Conservation (phyloP, 2,113 vertebrate species). For the Morone chrysops region DNA sequence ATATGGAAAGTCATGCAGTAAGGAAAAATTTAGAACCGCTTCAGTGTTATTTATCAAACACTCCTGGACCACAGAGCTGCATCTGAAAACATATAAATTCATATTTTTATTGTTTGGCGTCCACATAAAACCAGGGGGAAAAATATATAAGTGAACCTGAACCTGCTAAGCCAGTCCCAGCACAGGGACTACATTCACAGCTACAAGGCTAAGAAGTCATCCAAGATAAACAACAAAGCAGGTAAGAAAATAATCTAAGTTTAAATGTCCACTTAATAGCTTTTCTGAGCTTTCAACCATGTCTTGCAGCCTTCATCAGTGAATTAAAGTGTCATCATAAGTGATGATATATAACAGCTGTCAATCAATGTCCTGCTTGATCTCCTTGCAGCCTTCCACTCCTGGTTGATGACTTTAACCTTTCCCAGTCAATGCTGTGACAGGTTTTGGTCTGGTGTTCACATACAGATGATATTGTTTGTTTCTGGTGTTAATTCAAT, state of each 20-base stretch:
- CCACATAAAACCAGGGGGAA: constrained; percentile 14
- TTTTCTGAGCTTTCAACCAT: not conserved
- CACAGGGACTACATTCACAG: not conserved
- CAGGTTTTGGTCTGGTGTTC: not conserved
- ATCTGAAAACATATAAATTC: constrained; percentile 58
- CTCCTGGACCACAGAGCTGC: constrained; percentile 41
- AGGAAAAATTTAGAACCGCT: constrained; percentile 38
- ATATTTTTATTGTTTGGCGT: constrained; percentile 53
- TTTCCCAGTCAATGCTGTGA: not conserved
- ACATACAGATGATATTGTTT: not conserved
- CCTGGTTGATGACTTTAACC: not conserved
- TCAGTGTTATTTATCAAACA: constrained; percentile 59
- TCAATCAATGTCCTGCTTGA: not conserved
- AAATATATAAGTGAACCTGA: constrained; percentile 2
- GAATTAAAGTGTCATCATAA: not conserved
- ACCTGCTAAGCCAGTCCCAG: not conserved
- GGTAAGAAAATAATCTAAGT: no score
- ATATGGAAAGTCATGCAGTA: constrained; percentile 60
- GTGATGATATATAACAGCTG: not conserved
- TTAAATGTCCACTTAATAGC: not conserved
- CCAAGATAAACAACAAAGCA: not conserved
- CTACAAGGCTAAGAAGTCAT: not conserved
- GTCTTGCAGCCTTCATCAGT: not conserved
- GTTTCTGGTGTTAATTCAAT: not conserved
- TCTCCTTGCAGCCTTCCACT: not conserved